Evolutionary conservation across 92 coral and sea anemone genomes (phyloP), one percentile per base, ranked within the genome.

Genomic region (Phenganax marumi): DNA sequence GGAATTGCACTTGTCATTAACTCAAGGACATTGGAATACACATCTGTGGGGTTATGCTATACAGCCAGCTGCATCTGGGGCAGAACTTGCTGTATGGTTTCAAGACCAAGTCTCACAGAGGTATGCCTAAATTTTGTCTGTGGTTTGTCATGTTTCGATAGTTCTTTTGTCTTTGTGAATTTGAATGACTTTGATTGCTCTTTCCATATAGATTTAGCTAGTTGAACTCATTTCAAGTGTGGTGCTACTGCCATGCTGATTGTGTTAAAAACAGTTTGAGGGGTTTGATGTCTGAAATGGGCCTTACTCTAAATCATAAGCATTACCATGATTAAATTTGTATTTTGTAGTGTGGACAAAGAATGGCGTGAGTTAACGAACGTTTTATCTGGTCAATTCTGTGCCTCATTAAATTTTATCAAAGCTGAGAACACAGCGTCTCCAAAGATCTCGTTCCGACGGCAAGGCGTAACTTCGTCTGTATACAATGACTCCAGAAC

Each of bases 41-140:
- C 86, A 88, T 58, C 88, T 70, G n/a, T 95, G 98, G 98, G 98
- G 97, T 18, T 92, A 92, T 88, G 97, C 95, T 70, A 89, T 91
- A 46, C 75, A 80, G 26, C 88, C 96, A 0, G 97, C 98, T 33
- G 91, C 98, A 52, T 93, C 97, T 14, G 98, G 98, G 61, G 97
- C 98, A 19, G 98, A 95, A 84, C 89, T 95, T n/a, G 93, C 92
- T 93, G 98, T 95, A 76, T 95, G 97, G 97, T 95, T 95, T 84
- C 96, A 95, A 81, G 90, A 95, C 43, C 79, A 75, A 48, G 93
- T 95, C 52, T 71, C 80, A 33, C 87, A 89, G 13, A 92, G 96
- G 98, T 95, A 83, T 6, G 47, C 46, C 22, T 58, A 23, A 23
- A 58, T 58, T 58, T 18, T 58, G 23, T 21, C 10, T 21, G 13